phyloP scores from a whole-genome alignment of 1,140 invertebrate species.

The Trichonephila clavipes region DNA sequence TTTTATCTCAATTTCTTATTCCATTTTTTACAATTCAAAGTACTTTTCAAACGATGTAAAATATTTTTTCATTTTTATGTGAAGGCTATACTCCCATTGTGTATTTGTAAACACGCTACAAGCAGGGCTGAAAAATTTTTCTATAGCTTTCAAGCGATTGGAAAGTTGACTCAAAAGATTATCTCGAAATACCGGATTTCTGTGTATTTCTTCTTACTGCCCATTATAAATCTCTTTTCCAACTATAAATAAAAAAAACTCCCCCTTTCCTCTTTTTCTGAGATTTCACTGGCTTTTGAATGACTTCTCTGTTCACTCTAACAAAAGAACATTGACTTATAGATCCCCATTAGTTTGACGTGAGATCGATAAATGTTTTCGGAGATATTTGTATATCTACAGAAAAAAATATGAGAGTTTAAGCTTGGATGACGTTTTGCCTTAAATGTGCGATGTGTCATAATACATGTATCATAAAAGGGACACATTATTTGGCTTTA shows the following conservation, averaged over 20 bases:
- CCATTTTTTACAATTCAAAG: too few species aligned
- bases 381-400: neutral
- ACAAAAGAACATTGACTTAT: slow-evolving; percentile 8
- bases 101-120: neutral
- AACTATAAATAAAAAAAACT: neutral
- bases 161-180: slow-evolving; percentile 1
- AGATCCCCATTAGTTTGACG: neutral
- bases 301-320: neutral
- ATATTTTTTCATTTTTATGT: too few species aligned
- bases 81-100: neutral
- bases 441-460: neutral
- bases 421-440: neutral
- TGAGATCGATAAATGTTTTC: neutral
- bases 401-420: neutral
- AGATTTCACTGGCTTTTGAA: neutral
- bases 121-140: neutral
- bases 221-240: neutral
- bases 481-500: neutral
- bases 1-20: too few species aligned
- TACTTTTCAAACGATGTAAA: too few species aligned
- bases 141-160: neutral
- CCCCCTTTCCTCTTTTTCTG: neutral
- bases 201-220: neutral
- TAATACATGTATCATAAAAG: neutral
- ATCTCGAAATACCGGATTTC: neutral